Percentiles rank a stretch among this genome's conserved stretches.
Evolutionary conservation across 2,113 vertebrate genomes (phyloP).

Genomic region (Octodon degus): DNA sequence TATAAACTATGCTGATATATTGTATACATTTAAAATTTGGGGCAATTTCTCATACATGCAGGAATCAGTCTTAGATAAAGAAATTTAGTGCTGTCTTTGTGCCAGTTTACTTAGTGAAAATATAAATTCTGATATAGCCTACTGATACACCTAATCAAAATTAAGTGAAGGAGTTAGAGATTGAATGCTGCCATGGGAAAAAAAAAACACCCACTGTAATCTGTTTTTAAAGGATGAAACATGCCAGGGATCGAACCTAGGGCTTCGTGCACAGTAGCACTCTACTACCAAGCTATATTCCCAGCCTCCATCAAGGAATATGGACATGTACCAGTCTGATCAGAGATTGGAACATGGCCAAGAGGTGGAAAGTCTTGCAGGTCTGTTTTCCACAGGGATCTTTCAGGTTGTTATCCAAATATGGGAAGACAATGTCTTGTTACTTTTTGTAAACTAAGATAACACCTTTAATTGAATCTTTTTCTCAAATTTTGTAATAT

Average conservation of each 20-base stretch:
- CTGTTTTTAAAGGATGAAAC: not conserved
- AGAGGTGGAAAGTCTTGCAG: not conserved
- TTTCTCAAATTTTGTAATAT: constrained; percentile 77
- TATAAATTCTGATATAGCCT: not conserved
- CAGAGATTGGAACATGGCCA: not conserved
- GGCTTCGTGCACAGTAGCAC: not conserved
- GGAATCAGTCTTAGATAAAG: not conserved
- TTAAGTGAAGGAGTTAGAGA: not conserved
- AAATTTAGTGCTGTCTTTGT: constrained; percentile 2
- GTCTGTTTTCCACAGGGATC: constrained; percentile 35
- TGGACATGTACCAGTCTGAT: not conserved
- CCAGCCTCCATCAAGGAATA: not conserved
- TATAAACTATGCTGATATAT: not conserved
- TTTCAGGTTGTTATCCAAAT: not conserved
- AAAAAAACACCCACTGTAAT: not conserved
- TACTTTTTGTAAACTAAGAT: constrained; percentile 12
- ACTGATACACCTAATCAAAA: not conserved
- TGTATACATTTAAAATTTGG: not conserved
- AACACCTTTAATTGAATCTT: constrained; percentile 37
- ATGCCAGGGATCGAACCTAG: not conserved
- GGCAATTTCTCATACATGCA: constrained; percentile 34
- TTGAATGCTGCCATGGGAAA: constrained; percentile 12
- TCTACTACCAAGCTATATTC: not conserved
- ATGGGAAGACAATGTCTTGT: not conserved
- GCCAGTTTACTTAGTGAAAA: not conserved